These are phyloP conservation scores for Chanos chanos DNA, from an alignment of 2,797 vertebrate genomes.

Conservation along the genomic window DNA sequence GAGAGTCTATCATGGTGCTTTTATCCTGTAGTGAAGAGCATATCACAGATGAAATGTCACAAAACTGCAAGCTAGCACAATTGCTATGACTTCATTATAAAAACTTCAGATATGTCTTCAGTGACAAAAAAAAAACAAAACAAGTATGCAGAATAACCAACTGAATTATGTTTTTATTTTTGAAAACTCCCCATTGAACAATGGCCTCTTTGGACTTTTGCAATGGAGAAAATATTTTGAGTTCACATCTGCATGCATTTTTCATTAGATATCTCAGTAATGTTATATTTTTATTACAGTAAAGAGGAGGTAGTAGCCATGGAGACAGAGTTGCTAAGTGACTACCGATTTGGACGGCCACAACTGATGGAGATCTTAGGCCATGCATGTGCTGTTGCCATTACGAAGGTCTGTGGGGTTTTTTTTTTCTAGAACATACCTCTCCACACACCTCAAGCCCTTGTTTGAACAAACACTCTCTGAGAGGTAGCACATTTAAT, in stretches of 20 bases:
- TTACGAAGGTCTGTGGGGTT: constrained; percentile 77
- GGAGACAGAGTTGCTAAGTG: constrained; percentile 85
- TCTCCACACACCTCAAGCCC: too few species aligned
- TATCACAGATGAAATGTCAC: too few species aligned
- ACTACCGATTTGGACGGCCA: constrained; percentile 85
- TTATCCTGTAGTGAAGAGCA: constrained; percentile 18
- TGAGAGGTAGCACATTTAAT: neutral
- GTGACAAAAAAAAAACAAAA: too few species aligned
- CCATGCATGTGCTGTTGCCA: constrained; percentile 83
- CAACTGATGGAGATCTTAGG: constrained; percentile 91
- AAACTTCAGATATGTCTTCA: too few species aligned
- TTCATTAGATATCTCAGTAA: neutral
- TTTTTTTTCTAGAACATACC: too few species aligned
- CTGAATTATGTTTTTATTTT: neutral
- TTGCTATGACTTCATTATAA: too few species aligned
- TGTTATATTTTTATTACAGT: constrained; percentile 65
- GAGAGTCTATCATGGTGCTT: neutral
- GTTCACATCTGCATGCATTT: too few species aligned
- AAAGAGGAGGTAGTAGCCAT: constrained; percentile 78
- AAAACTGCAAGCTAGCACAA: too few species aligned
- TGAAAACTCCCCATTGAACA: neutral
- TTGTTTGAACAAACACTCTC: too few species aligned
- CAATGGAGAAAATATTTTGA: too few species aligned
- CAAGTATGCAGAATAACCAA: neutral
- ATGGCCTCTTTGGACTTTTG: too few species aligned